These are phyloP conservation scores for Staurois parvus DNA, from an alignment of 2,797 vertebrate genomes.

Conservation along the genomic window DNA sequence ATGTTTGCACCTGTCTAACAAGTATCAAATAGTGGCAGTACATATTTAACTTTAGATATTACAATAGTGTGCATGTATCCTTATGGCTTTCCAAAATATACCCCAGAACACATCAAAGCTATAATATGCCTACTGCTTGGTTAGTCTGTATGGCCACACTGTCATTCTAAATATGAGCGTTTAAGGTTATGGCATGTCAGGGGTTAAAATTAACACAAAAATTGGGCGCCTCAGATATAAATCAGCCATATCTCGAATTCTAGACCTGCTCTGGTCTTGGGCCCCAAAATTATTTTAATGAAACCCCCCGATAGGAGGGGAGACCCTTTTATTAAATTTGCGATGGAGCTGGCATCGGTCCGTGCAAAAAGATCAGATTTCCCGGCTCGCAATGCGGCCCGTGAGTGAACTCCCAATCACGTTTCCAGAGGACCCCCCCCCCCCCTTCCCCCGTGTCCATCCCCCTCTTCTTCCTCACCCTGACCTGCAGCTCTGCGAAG, in stretches of 20 bases:
- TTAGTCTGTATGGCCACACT: not conserved
- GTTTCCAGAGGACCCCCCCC: slow-evolving; percentile 58
- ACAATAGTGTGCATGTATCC: too few species aligned
- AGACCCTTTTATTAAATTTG: slow-evolving; percentile 62
- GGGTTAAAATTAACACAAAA: slow-evolving; percentile 46
- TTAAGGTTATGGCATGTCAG: not conserved
- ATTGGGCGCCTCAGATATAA: slow-evolving; percentile 50
- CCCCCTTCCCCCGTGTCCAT: not conserved
- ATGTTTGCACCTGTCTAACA: too few species aligned
- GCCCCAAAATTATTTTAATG: slow-evolving; percentile 59
- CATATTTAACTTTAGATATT: too few species aligned
- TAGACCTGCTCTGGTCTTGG: slow-evolving; percentile 39
- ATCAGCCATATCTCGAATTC: slow-evolving; percentile 59
- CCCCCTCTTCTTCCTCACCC: slow-evolving; percentile 59
- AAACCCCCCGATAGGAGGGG: slow-evolving; percentile 53
- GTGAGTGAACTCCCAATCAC: slow-evolving; percentile 61
- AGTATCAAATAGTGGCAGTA: too few species aligned
- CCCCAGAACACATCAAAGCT: too few species aligned
- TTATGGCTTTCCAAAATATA: too few species aligned
- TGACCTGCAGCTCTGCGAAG: slow-evolving; percentile 57
- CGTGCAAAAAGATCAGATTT: slow-evolving; percentile 60
- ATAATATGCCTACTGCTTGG: not conserved
- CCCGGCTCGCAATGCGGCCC: slow-evolving; percentile 56
- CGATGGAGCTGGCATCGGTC: slow-evolving; percentile 57
- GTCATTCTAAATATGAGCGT: not conserved